These are phyloP conservation scores for Ellobium chinense DNA, from an alignment of 2,888 invertebrate genomes.

Conservation along the genomic window DNA sequence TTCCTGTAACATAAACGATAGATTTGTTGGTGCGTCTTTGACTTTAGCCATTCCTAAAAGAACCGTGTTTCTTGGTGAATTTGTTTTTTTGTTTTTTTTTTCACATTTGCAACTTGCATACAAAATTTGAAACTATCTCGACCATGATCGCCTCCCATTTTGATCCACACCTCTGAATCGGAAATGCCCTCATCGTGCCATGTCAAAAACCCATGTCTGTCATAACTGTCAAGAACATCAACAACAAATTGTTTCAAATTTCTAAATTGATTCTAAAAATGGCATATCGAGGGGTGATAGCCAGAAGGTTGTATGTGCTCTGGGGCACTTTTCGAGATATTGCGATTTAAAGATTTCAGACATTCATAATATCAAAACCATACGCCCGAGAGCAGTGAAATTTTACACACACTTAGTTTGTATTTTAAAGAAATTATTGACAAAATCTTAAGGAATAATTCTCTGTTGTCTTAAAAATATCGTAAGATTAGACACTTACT, in stretches of 20 bases:
- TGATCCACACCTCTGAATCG: not conserved
- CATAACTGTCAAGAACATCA: not conserved
- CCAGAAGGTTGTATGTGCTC: not conserved
- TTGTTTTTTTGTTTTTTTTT: too few species aligned
- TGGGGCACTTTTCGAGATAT: not conserved
- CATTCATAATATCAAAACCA: not conserved
- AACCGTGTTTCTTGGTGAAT: not conserved
- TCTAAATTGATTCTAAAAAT: too few species aligned
- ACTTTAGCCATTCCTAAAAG: not conserved
- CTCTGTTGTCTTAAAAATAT: not conserved
- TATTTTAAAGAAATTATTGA: not conserved
- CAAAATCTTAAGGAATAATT: not conserved
- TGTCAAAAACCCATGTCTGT: not conserved
- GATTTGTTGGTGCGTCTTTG: not conserved
- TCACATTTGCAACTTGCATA: not conserved
- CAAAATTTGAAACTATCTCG: not conserved
- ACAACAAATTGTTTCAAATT: not conserved
- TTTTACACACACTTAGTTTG: not conserved
- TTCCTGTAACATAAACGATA: not conserved
- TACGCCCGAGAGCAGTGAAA: not conserved
- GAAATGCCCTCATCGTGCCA: not conserved
- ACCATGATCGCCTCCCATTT: not conserved
- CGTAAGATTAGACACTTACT: not conserved
- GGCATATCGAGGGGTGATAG: not conserved
- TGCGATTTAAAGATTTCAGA: not conserved